phyloP scores from a whole-genome alignment of 2,888 invertebrate genomes.

The Oxytorus armatus region DNA sequence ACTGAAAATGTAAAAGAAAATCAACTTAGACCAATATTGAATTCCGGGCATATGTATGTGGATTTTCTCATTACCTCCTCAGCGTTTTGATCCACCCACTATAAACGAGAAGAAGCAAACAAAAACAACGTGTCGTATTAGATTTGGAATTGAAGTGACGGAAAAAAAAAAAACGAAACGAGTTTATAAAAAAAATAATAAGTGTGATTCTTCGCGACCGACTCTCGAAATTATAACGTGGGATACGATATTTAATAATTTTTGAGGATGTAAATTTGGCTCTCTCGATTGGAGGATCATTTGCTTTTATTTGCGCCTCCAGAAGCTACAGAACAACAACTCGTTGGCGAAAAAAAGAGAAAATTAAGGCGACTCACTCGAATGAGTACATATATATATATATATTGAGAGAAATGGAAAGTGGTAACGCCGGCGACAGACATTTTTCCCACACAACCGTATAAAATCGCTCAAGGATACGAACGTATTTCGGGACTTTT shows the following conservation, averaged over 20 bases:
- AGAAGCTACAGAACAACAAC: conserved; percentile 78
- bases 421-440: no score
- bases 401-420: no score
- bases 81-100: conserved; percentile 89
- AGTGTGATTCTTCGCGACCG: background rate
- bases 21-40: conserved; percentile 70
- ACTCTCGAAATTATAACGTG: background rate
- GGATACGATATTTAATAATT: background rate
- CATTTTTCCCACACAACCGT: conserved; percentile 7
- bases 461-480: no score
- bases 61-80: conserved; percentile 86
- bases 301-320: conserved; percentile 78
- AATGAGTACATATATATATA: conserved; percentile 41
- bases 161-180: conserved; percentile 20
- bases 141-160: conserved; percentile 33
- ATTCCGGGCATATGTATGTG: conserved; percentile 68
- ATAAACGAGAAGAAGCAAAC: conserved; percentile 81
- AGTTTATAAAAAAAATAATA: background rate
- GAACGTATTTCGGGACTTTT: background rate
- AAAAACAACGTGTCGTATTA: conserved; percentile 67
- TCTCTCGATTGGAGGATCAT: conserved; percentile 23
- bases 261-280: conserved; percentile 14
- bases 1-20: conserved; percentile 47
- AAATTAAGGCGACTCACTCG: conserved; percentile 30
- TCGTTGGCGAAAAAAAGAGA: conserved; percentile 39